Evolutionary conservation across 2,113 vertebrate species (phyloP).

Genomic region (Plectropomus leopardus): DNA sequence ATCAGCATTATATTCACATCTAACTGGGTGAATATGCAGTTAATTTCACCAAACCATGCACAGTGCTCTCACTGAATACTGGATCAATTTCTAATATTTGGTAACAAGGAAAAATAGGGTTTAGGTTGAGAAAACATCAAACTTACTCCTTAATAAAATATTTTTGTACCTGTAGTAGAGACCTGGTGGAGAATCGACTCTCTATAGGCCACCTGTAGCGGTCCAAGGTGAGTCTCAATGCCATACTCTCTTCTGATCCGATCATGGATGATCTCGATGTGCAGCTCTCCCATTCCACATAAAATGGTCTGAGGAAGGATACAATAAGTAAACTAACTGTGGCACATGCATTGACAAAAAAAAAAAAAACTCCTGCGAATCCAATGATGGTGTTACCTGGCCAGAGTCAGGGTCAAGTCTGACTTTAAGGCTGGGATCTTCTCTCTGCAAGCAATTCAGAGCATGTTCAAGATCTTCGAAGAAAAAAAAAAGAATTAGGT

Average conservation of each 20-base stretch:
- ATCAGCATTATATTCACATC: no score
- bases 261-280: slow-evolving; percentile 97
- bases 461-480: slow-evolving; percentile 93
- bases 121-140: no score
- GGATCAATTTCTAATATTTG: no score
- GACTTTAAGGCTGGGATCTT: slow-evolving; percentile 92
- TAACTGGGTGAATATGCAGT: no score
- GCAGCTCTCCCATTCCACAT: slow-evolving; percentile 99
- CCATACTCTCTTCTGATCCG: slow-evolving; percentile 95
- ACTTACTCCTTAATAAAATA: no score
- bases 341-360: background rate
- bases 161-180: slow-evolving; percentile 84
- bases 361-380: background rate
- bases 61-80: no score
- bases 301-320: slow-evolving; percentile 88
- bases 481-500: slow-evolving; percentile 6
- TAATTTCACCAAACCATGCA: no score
- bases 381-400: slow-evolving; percentile 74
- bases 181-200: slow-evolving; percentile 90
- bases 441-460: slow-evolving; percentile 92
- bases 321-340: background rate
- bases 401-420: slow-evolving; percentile 82
- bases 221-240: slow-evolving; percentile 93
- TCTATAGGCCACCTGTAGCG: slow-evolving; percentile 95
- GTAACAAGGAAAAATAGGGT: no score